Evolutionary conservation across 2,797 vertebrate species (phyloP).

Genomic region (Melanogrammus aeglefinus): DNA sequence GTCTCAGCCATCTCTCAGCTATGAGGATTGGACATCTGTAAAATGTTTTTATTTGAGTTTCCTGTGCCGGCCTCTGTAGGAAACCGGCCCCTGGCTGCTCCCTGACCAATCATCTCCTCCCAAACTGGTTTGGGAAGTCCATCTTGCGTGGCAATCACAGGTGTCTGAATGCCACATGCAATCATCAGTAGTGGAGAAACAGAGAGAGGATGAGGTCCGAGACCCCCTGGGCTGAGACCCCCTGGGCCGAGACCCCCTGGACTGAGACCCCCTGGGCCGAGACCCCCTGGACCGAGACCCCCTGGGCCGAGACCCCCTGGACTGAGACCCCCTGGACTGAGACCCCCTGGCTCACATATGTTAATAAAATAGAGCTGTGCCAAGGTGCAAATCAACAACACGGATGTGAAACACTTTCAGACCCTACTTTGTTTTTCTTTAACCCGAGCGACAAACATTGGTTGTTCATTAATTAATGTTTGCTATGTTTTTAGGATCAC

Average conservation of each 20-base stretch:
- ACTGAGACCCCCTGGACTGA: no score
- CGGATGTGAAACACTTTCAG: no score
- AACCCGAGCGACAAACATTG: no score
- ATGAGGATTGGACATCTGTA: not conserved
- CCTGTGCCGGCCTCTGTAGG: not conserved
- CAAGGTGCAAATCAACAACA: no score
- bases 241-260: no score
- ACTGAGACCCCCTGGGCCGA: no score
- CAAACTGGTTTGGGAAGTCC: not conserved
- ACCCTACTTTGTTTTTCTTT: no score
- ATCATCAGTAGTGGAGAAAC: not conserved
- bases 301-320: no score
- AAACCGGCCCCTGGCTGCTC: not conserved
- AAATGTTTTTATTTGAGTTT: not conserved
- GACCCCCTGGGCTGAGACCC: no score
- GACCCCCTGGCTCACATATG: no score
- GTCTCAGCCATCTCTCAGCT: not conserved
- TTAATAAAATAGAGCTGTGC: no score
- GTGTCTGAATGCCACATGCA: not conserved
- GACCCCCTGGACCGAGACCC: no score
- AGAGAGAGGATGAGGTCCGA: not conserved
- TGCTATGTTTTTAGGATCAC: not conserved
- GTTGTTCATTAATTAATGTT: not conserved
- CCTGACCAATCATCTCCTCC: constrained; percentile 1
- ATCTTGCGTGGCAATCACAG: not conserved